phyloP scores from a whole-genome alignment of 2,113 vertebrate species.

The Grammomys dolichurus region DNA sequence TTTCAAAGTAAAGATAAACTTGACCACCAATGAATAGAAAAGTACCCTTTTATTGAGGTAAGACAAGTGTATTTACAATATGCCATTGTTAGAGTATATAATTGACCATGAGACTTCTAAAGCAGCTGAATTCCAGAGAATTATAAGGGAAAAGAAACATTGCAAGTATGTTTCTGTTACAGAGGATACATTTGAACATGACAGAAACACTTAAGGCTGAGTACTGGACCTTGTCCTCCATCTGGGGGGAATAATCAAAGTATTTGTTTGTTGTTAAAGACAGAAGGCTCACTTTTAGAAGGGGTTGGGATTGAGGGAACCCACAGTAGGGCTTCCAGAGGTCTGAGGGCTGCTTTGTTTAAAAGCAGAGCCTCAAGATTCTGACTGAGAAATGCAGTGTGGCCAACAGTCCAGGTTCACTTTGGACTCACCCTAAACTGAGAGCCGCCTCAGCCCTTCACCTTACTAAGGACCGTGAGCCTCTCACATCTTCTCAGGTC shows the following conservation, averaged over 20 bases:
- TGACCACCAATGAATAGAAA: slow-evolving; percentile 83
- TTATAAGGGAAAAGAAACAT: slow-evolving; percentile 79
- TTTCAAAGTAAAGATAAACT: slow-evolving; percentile 47
- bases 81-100: slow-evolving; percentile 82
- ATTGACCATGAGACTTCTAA: slow-evolving; percentile 80
- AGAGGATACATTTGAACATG: slow-evolving; percentile 81
- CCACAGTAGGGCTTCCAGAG: slow-evolving; percentile 67
- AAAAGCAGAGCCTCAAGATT: slow-evolving; percentile 61
- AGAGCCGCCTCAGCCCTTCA: slow-evolving; percentile 46
- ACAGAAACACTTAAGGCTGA: slow-evolving; percentile 87
- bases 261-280: slow-evolving; percentile 43
- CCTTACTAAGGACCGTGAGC: slow-evolving; percentile 45
- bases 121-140: slow-evolving; percentile 84
- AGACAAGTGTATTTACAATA: slow-evolving; percentile 91
- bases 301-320: slow-evolving; percentile 61
- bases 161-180: slow-evolving; percentile 85
- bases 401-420: slow-evolving; percentile 55
- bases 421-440: slow-evolving; percentile 48
- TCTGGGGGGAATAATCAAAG: slow-evolving; percentile 74
- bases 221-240: slow-evolving; percentile 81
- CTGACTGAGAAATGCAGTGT: slow-evolving; percentile 24
- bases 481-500: slow-evolving; percentile 31
- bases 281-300: slow-evolving; percentile 71
- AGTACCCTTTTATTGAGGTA: slow-evolving; percentile 90
- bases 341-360: slow-evolving; percentile 59